Percentiles rank a stretch among this genome's conserved stretches.
phyloP scores from a whole-genome alignment of 2,113 vertebrate genomes.

The Bos indicus region DNA sequence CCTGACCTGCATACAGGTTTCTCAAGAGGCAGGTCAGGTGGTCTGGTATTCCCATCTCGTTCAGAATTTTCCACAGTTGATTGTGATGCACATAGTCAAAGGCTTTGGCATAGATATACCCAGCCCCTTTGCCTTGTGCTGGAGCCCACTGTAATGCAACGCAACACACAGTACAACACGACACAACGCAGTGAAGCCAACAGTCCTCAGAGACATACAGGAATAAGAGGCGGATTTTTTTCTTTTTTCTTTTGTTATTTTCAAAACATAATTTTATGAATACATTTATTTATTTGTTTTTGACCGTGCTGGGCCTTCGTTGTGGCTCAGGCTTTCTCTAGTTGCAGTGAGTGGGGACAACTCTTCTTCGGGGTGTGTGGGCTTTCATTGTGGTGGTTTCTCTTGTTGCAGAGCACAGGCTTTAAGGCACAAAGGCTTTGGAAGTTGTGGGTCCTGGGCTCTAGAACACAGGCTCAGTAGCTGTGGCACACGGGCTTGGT shows the following conservation, averaged over 20 bases:
- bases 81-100: not conserved
- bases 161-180: not conserved
- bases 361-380: not conserved
- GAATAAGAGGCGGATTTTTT: not conserved
- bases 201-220: not conserved
- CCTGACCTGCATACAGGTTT: no score
- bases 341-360: not conserved
- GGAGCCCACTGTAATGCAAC: not conserved
- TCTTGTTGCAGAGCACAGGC: not conserved
- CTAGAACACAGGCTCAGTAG: not conserved
- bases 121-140: not conserved
- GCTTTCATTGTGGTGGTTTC: not conserved
- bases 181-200: not conserved
- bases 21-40: no score
- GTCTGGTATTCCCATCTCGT: no score
- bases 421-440: rapidly evolving
- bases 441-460: rapidly evolving
- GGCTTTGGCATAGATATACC: not conserved
- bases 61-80: no score
- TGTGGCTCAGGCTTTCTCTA: not conserved
- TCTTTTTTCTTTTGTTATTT: not conserved
- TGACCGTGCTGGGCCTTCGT: not conserved
- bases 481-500: not conserved
- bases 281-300: not conserved
- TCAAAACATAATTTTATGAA: not conserved